Evolutionary conservation across 2,113 vertebrate species (phyloP), one percentile per base, ranked within the genome.

Genomic region (Todiramphus saurophagus): DNA sequence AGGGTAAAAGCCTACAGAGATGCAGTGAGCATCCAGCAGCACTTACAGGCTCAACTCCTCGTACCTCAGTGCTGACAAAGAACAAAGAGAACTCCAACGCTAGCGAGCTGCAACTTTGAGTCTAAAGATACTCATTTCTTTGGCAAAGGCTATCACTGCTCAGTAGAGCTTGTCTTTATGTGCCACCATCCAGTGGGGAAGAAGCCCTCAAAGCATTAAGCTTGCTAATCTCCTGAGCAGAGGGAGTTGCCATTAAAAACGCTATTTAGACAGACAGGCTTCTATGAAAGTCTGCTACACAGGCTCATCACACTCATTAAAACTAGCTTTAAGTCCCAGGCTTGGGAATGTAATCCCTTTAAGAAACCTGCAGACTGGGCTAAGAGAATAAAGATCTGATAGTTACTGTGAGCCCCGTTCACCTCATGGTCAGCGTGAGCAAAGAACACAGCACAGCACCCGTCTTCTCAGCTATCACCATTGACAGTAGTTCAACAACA

Each of bases 281-380:
- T 73, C 90, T 69, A 48, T 41, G 88, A 46, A 94, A 93, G 90
- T 44, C 93, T 87, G 80, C 91, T 87, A 77, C 92, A 67, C 76
- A 70, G 94, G 72, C 91, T 94, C 93, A 96, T 94, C 96, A 94
- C 77, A 92, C 83, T 95, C 94, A 94, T 96, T 95, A 97, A 96
- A 94, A 60, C 41, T 41, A 94, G 87, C 91, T 95, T 72, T 84
- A 90, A 94, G 83, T 87, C 94, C 83, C 56, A 89, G 64, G 60
- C 91, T 95, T 80, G 66, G 89, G n/a, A 95, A 64, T 4, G 56
- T 95, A 96, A 96, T 96, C 95, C 94, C 91, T 92, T 92, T 81
- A 75, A 94, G 91, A 89, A 92, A 95, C 68, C 50, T 62, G 60
- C 90, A 86, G 89, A 37, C 80, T 10, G 18, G 80, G 80, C 69